A percentile compares a stretch with the other conserved stretches of the same genome.
Evolutionary conservation across 1,140 invertebrate genomes (phyloP).

Genomic region (Bombus consobrinus): DNA sequence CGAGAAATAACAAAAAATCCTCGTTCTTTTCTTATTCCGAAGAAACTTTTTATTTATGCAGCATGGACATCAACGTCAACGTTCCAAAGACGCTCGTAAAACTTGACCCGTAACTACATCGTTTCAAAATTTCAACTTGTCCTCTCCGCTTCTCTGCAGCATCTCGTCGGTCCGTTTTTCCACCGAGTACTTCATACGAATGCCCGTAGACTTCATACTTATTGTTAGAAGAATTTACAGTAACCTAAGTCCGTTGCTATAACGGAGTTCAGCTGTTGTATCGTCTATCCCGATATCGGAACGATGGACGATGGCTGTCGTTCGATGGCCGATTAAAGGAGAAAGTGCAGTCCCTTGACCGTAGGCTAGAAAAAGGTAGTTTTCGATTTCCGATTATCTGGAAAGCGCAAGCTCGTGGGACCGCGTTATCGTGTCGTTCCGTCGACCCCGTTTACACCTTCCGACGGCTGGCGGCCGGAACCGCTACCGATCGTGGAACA

Average conservation of each 20-base stretch:
- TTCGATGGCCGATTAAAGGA: conserved; percentile 50
- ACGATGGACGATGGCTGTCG: neutral
- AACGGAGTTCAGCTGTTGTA: neutral
- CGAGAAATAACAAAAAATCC: no score
- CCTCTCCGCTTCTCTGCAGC: neutral
- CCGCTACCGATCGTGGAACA: conserved; percentile 42
- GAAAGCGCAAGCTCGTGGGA: conserved; percentile 41
- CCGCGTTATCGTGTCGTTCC: conserved; percentile 7
- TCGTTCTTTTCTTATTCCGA: no score
- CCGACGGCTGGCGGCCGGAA: conserved; percentile 3
- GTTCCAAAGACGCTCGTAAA: neutral
- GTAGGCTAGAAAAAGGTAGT: conserved; percentile 28
- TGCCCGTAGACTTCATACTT: no score
- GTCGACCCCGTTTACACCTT: conserved; percentile 31
- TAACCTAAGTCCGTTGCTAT: no score
- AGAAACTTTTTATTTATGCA: no score
- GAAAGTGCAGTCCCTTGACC: conserved; percentile 60
- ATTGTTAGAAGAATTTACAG: no score
- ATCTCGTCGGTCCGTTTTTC: no score
- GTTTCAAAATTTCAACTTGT: neutral
- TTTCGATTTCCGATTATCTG: conserved; percentile 61
- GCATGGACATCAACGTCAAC: neutral
- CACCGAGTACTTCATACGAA: no score
- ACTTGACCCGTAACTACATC: neutral
- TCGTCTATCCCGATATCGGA: neutral